Conservation (phyloP, 2,888 invertebrate species). For the Cecidostiba fungosa region DNA sequence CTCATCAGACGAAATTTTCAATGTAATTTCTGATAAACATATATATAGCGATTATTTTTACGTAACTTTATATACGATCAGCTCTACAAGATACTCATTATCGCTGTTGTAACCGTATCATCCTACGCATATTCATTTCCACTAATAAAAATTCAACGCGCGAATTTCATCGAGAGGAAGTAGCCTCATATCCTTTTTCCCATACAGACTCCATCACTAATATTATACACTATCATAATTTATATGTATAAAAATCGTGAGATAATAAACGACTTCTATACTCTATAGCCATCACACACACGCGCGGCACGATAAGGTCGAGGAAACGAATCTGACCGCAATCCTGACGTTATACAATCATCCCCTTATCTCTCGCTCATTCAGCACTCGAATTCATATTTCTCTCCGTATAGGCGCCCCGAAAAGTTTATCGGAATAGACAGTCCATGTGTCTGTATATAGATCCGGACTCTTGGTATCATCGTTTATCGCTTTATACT, state of each 20-base stretch:
- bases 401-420: conserved; percentile 1
- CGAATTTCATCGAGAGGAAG: no score
- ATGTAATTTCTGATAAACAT: neutral
- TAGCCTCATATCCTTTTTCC: no score
- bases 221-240: no score
- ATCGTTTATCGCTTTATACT: neutral
- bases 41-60: neutral
- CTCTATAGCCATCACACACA: neutral
- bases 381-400: conserved; percentile 23
- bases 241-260: neutral
- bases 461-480: neutral
- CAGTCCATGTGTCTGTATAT: neutral
- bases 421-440: neutral
- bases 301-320: conserved; percentile 37
- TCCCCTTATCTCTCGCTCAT: conserved; percentile 31
- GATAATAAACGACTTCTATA: neutral
- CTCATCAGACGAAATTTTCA: conserved; percentile 18
- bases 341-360: conserved; percentile 54
- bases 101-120: neutral
- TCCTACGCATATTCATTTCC: no score
- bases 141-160: no score
- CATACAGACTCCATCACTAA: no score
- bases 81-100: neutral
- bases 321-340: conserved; percentile 53
- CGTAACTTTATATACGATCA: neutral